Percentiles rank a stretch among this genome's conserved stretches.
phyloP scores from a whole-genome alignment of 2,113 vertebrate species.

The Peromyscus leucopus region DNA sequence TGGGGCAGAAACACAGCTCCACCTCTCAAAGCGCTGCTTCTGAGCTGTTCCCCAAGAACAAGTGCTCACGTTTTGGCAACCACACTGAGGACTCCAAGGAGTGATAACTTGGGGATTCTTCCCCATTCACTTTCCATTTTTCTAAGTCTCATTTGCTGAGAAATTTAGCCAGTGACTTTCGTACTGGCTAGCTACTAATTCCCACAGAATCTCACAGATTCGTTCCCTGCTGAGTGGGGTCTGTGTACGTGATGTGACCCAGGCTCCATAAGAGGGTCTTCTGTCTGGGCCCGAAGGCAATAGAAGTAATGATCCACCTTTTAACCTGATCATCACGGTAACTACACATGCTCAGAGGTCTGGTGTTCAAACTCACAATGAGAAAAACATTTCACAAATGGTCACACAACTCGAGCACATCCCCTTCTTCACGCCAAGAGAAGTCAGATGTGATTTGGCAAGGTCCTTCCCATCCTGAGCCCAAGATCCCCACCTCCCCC shows the following conservation, averaged over 20 bases:
- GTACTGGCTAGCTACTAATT: fast-evolving
- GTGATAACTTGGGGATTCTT: no score
- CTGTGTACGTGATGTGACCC: neutral
- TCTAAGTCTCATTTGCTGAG: neutral
- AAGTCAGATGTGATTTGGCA: neutral
- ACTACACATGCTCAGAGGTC: neutral
- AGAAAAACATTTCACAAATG: neutral
- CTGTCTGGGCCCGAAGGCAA: fast-evolving
- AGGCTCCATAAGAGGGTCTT: neutral
- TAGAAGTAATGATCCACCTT: neutral
- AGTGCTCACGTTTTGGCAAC: neutral
- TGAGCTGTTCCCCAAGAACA: neutral
- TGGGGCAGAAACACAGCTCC: neutral
- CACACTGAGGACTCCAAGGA: neutral
- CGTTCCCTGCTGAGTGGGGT: fast-evolving
- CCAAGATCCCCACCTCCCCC: neutral
- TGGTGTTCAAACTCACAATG: neutral
- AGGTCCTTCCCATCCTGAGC: neutral
- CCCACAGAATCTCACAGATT: neutral
- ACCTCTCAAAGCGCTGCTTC: neutral
- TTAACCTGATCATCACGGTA: neutral
- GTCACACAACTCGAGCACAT: neutral
- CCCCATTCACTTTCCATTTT: neutral
- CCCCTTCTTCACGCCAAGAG: neutral
- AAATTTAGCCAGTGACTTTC: no score